Evolutionary conservation across 2,797 vertebrate genomes (phyloP), one percentile per base, ranked within the genome.

Genomic region (Sternarchorhynchus goeldii): DNA sequence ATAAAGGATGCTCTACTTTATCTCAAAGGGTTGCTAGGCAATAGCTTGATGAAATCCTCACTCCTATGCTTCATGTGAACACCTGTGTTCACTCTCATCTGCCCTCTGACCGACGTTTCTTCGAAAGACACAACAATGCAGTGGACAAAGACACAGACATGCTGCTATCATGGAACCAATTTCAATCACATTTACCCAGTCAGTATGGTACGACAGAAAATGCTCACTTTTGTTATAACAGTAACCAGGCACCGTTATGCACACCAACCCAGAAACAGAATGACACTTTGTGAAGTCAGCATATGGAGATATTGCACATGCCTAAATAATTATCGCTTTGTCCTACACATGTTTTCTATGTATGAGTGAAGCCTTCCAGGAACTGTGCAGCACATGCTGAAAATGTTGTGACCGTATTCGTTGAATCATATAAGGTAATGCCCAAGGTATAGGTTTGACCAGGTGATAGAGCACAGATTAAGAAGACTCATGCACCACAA

Each of bases 11-110:
- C 77, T 89, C 79, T 86, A 85, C 89, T 89, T 88, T 85, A 89
- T 91, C 89, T 79, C 2, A 65, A 75, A 78, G 71, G 84, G 92
- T 93, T 94, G 93, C 91, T 93, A 92, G 88, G 92, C 91, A 88
- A 93, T 92, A 84, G 86, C 87, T 87, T 85, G 73, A 88, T 83
- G 84, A 88, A 91, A 90, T 59, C 86, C 79, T 84, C 85, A 80
- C 85, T 85, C 90, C 85, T 75, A 79, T 73, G 84, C 86, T 88
- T 86, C 85, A 83, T 86, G 83, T 83, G 25, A 81, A 76, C 73
- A 77, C 55, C 36, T 76, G 60, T 63, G 65, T 76, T 39, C 78
- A 78, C 57, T 75, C 41, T 31, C 64, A 58, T 76, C 58, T 76
- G 68, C 57, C 67, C 55, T 70, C 39, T 77, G 62, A 58, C 21